A percentile compares a stretch with the other conserved stretches of the same genome.
Evolutionary conservation across 1,140 invertebrate genomes (phyloP).

Genomic region (Brachionus calyciflorus): DNA sequence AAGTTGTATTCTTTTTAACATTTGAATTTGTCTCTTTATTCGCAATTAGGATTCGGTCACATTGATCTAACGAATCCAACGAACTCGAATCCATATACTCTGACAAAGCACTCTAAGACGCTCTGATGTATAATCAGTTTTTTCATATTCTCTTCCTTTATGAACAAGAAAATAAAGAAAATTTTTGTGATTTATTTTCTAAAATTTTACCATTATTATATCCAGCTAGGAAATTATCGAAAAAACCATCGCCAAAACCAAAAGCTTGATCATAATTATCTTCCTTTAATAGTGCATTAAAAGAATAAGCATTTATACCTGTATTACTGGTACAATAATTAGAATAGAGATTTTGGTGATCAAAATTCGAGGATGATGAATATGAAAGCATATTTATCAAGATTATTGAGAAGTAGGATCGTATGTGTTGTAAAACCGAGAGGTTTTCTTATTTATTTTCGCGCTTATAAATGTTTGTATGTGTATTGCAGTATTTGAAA

Average conservation of each 20-base stretch:
- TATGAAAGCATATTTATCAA: not conserved
- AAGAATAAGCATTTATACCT: not conserved
- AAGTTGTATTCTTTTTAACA: too few relatives aligned
- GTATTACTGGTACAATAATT: not conserved
- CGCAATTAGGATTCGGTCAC: too few relatives aligned
- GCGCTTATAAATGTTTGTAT: not conserved
- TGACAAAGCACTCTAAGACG: too few relatives aligned
- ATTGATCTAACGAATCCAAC: too few relatives aligned
- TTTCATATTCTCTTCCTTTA: not conserved
- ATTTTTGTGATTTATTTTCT: not conserved
- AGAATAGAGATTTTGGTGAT: not conserved
- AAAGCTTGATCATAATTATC: conserved; percentile 19
- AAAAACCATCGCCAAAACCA: not conserved
- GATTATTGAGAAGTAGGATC: not conserved
- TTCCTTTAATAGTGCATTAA: not conserved
- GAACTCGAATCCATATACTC: too few relatives aligned
- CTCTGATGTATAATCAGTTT: not conserved
- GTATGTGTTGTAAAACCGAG: not conserved
- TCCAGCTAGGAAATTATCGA: not conserved
- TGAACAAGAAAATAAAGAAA: not conserved
- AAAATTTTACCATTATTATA: conserved; percentile 25
- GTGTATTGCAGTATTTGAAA: not conserved
- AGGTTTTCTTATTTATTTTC: not conserved
- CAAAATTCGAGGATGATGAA: not conserved
- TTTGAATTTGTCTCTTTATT: too few relatives aligned